Base-by-base conservation (phyloP, 2,113 vertebrate genomes). In the Oophaga pumilio region DNA sequence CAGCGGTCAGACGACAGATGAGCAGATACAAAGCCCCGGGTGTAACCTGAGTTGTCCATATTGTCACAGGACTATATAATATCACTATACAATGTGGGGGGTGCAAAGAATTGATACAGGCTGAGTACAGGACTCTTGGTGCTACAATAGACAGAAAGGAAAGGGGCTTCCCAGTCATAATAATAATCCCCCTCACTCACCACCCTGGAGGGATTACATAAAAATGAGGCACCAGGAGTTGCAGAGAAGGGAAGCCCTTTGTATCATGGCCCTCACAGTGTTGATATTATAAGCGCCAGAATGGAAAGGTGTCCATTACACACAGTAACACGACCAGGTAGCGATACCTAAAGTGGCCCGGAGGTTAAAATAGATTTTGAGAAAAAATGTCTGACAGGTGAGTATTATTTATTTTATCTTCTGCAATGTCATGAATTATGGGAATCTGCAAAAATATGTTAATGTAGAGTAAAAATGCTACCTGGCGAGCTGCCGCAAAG, bases 181-280 rank as follows among this genome's bases (percentile, higher is more conserved):
- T 53, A 64, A 52, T 83, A 86, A 86, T 86, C 71, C 57, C 53
- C 74, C 59, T 86, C 84, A 86, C 59, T 86, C 84, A 86, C 43
- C 84, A 24, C 59, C 74, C 84, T 56, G 12, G 28, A 78, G 84
- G 84, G 84, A 86, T 86, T 86, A 86, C 53, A 77, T 43, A n/a
- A 77, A 78, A 26, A 62, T 64, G 56, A 59, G 74, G 18, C 76
- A 86, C 76, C 84, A 86, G 68, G 43, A 77, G 33, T 49, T 64
- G 57, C 69, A 22, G 69, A 76, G 52, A 85, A 33, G 73, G 84
- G 74, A 86, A 86, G 11, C 57, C 73, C 71, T 85, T 85, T 85
- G 71, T 85, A 85, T 85, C 33, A 64, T 33, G 15, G 79, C 62
- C 33, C 62, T 83, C 64, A 8, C 14, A 60, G 56, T 57, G 53